phyloP scores from a whole-genome alignment of 37 sponge, comb jelly and placozoan species.

The Haliclona indistincta region DNA sequence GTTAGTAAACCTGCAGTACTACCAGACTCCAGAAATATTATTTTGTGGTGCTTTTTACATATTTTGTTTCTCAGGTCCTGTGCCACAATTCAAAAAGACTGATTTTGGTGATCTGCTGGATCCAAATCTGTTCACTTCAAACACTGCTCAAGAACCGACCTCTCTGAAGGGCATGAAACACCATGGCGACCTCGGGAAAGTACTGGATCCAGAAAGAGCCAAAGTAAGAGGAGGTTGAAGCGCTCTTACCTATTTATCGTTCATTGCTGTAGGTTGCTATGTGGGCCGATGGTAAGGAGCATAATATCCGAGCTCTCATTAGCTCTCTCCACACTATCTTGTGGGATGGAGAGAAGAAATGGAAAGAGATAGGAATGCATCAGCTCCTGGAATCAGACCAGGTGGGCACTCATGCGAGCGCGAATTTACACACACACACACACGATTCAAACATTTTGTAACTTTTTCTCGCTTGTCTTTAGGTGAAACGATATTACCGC shows the following conservation, averaged over 20 bases:
- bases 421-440: not conserved
- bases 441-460: not conserved
- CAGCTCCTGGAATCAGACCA: constrained; percentile 84
- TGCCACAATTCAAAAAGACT: constrained; percentile 20
- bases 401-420: constrained; percentile 22
- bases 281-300: constrained; percentile 88
- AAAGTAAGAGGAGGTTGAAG: constrained; percentile 41
- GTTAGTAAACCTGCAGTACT: too few species aligned
- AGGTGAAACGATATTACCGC: constrained; percentile 86
- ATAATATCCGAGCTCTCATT: constrained; percentile 92
- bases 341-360: constrained; percentile 92
- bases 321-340: constrained; percentile 83
- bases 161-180: constrained; percentile 77
- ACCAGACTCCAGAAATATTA: too few species aligned
- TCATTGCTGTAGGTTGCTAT: constrained; percentile 57
- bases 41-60: constrained; percentile 1
- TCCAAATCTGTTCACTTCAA: constrained; percentile 32
- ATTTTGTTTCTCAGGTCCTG: constrained; percentile 38
- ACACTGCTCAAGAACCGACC: constrained; percentile 17
- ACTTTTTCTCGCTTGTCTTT: not conserved
- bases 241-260: not conserved
- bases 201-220: constrained; percentile 71
- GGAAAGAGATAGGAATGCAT: constrained; percentile 89
- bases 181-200: constrained; percentile 43
- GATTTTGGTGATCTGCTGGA: constrained; percentile 78